Evolutionary conservation across 2,113 vertebrate species (phyloP), one percentile per base, ranked within the genome.

Genomic region (Phylloscopus trochilus): DNA sequence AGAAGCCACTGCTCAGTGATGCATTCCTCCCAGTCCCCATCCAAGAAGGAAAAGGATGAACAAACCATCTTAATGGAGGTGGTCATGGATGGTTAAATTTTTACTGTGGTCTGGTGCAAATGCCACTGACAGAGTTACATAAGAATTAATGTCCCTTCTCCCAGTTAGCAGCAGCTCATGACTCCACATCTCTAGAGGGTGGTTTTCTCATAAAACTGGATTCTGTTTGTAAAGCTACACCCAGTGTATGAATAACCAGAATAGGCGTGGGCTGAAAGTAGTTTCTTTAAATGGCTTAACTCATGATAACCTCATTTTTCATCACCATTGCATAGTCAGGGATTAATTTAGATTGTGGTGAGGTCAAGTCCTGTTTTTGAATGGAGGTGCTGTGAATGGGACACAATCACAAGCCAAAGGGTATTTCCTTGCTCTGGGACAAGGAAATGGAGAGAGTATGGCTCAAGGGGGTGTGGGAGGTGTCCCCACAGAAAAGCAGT

Each of bases 201-300:
- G 23, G n/a, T 46, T 77, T 88, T 43, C 93, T 88, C 75, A 39
- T 86, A 73, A 85, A 69, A 24, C 10, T 5, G 49, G 22, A 80
- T 94, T 76, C 56, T 95, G 77, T 91, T 91, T 86, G 58, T 28
- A 83, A 83, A 91, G 58, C 55, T 94, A 88, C 90, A 76, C 85
- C 90, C 93, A 77, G 16, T 11, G 31, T 58, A 49, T 77, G 75
- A 95, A 77, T 86, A 86, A 92, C 31, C 81, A 94, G 67, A 90
- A 39, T 39, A 88, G 88, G 93, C 22, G 88, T 92, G 92, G 79
- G 59, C 68, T 83, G 86, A 31, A 94, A 90, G 59, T 49, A 2
- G 3, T 87, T 85, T 66, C 44, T 88, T 88, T 83, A 77, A 81
- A 62, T 69, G 64, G 39, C 43, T 76, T 85, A 53, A 88, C 75